These are phyloP conservation scores for Spatulosminthurus flaviceps DNA, from an alignment of 2,888 invertebrate genomes.

Conservation along the genomic window DNA sequence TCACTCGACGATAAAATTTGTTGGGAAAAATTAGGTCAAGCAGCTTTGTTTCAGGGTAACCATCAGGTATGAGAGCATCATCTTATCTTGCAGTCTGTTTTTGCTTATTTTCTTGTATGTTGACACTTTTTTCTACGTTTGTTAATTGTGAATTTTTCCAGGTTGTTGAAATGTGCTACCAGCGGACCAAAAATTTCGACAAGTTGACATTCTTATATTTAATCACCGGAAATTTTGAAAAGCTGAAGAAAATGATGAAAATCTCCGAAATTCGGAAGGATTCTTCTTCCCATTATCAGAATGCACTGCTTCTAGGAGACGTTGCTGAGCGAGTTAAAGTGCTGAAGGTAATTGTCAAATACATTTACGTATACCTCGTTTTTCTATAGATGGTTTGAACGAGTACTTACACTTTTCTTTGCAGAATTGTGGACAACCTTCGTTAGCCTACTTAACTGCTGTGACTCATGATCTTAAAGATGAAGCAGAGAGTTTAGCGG, in stretches of 20 bases:
- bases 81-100: slow-evolving; percentile 7
- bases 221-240: slow-evolving; percentile 97
- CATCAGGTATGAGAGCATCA: slow-evolving; percentile 76
- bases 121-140: not conserved
- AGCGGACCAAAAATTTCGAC: slow-evolving; percentile 99
- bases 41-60: slow-evolving; percentile 92
- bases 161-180: slow-evolving; percentile 98
- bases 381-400: too few relatives aligned
- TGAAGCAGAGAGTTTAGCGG: slow-evolving; percentile 78
- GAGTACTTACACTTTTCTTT: slow-evolving; percentile 48
- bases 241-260: slow-evolving; percentile 98
- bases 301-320: slow-evolving; percentile 90
- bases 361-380: not conserved
- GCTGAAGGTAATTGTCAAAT: slow-evolving; percentile 70
- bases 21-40: slow-evolving; percentile 95
- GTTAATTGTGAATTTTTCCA: slow-evolving; percentile 64
- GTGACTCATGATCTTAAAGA: slow-evolving; percentile 87
- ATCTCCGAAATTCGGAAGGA: slow-evolving; percentile 99
- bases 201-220: slow-evolving; percentile 97
- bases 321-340: slow-evolving; percentile 87
- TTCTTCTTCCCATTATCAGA: slow-evolving; percentile 95
- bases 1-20: slow-evolving; percentile 91
- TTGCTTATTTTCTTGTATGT: not conserved
- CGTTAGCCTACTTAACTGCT: slow-evolving; percentile 93
- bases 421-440: slow-evolving; percentile 72